Evolutionary conservation across 2,888 invertebrate genomes (phyloP).

Genomic region (Ferdinandea cuprea): DNA sequence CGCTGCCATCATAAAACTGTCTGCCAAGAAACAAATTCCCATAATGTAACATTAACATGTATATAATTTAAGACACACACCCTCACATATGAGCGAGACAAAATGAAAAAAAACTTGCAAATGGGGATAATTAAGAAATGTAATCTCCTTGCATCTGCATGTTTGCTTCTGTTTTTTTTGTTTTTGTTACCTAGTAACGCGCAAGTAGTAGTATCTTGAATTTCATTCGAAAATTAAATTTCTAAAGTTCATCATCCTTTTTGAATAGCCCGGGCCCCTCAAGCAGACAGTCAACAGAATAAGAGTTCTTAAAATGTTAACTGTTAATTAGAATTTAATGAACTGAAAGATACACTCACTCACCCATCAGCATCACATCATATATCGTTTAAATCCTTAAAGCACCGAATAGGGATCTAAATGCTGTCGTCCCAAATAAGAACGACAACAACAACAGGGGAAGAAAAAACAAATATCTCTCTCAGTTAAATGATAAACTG

Average conservation of each 20-base stretch:
- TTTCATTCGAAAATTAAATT: slow-evolving; percentile 6
- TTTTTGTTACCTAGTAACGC: background rate
- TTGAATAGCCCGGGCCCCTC: background rate
- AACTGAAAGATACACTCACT: slow-evolving; percentile 2
- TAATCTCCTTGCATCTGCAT: slow-evolving; percentile 2
- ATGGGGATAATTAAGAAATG: slow-evolving; percentile 47
- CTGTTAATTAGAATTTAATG: slow-evolving; percentile 39
- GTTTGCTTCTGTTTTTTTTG: background rate
- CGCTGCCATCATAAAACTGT: slow-evolving; percentile 17
- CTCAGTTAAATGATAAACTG: slow-evolving; percentile 51
- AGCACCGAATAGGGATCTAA: background rate
- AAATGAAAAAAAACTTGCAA: slow-evolving; percentile 2
- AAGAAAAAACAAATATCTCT: background rate
- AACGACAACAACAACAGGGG: background rate
- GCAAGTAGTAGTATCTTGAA: background rate
- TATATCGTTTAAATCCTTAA: background rate
- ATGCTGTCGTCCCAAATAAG: background rate
- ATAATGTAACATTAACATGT: slow-evolving; percentile 31
- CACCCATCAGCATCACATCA: background rate
- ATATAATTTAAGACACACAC: background rate
- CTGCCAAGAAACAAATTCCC: background rate
- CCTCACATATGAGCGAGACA: background rate
- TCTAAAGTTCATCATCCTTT: slow-evolving; percentile 2
- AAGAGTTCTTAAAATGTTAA: slow-evolving; percentile 6
- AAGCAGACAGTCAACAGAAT: background rate